A percentile compares a stretch with the other conserved stretches of the same genome.
Conservation (phyloP, 2,888 invertebrate genomes). For the Aleiodes testaceus region DNA sequence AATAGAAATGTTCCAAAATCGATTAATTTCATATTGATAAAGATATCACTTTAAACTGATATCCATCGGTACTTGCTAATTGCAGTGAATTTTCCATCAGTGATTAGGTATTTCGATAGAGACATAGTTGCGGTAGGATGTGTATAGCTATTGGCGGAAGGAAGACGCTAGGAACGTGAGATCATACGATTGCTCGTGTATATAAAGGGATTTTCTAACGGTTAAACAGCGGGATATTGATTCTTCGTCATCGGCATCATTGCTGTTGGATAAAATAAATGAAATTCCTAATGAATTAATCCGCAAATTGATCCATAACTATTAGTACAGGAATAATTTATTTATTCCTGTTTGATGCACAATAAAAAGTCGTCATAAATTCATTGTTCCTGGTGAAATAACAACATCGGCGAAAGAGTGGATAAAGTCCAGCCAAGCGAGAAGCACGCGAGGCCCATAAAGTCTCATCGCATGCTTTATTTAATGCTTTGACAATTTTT, state of each 20-base stretch:
- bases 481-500: conserved; percentile 1
- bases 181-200: conserved; percentile 28
- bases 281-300: conserved; percentile 11
- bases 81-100: conserved; percentile 30
- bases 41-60: conserved; percentile 36
- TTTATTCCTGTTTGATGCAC: too few species aligned
- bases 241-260: conserved; percentile 16
- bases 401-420: conserved; percentile 38
- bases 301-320: conserved; percentile 4
- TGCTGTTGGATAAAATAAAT: conserved; percentile 3
- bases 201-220: conserved; percentile 10
- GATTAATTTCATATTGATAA: conserved; percentile 6
- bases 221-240: conserved; percentile 34
- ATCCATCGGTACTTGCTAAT: conserved; percentile 23
- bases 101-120: conserved; percentile 31
- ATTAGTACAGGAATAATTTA: too few species aligned
- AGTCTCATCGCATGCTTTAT: conserved; percentile 35
- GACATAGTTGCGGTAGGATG: conserved; percentile 21
- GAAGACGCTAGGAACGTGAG: conserved; percentile 27
- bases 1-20: too few species aligned
- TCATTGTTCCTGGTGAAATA: conserved; percentile 22
- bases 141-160: conserved; percentile 21
- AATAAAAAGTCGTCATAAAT: neutral
- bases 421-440: conserved; percentile 50
- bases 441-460: conserved; percentile 53